A percentile compares a stretch with the other conserved stretches of the same genome.
phyloP scores from a whole-genome alignment of 2,888 invertebrate genomes.

The Odontocolon sp. region DNA sequence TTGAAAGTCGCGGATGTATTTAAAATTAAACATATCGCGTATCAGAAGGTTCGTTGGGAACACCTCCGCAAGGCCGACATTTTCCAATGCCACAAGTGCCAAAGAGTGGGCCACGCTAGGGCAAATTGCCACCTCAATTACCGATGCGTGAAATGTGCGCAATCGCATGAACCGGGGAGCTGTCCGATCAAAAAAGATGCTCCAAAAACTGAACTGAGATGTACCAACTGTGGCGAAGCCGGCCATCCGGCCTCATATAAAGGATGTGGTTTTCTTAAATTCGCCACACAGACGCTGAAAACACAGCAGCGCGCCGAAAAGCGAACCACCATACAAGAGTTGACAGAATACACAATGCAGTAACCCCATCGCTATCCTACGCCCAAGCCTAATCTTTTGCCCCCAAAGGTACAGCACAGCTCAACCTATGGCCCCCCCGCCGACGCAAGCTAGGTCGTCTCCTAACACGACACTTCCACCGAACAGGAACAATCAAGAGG shows the following conservation, averaged over 20 bases:
- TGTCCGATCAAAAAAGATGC: neutral
- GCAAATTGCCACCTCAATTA: conserved; percentile 33
- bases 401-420: neutral
- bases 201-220: conserved; percentile 4
- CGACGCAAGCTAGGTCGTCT: neutral
- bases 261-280: conserved; percentile 40
- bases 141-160: conserved; percentile 48
- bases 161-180: conserved; percentile 10
- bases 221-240: conserved; percentile 25
- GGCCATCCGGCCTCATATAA: conserved; percentile 53
- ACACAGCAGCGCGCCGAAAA: neutral
- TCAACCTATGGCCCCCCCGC: neutral
- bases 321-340: neutral
- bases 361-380: neutral
- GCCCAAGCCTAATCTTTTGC: neutral
- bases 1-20: neutral
- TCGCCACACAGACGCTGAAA: neutral
- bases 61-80: neutral
- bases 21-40: neutral
- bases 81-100: conserved; percentile 34
- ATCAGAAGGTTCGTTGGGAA: neutral
- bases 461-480: neutral
- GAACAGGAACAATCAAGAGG: too few relatives aligned
- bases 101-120: conserved; percentile 47
- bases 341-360: neutral